phyloP scores from a whole-genome alignment of 2,888 invertebrate genomes.

The Phyto melanocephala region DNA sequence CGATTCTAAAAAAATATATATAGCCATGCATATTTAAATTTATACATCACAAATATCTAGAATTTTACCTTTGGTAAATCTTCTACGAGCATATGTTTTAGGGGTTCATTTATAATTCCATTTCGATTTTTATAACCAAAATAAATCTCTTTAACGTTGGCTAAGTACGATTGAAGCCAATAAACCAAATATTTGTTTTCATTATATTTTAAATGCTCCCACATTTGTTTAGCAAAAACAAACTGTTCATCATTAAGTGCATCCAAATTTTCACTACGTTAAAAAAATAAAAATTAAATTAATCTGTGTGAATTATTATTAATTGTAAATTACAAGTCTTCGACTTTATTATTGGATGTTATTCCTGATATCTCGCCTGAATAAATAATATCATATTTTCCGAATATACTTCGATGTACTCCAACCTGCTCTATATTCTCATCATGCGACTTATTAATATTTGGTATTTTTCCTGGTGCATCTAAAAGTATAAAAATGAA shows the following conservation, averaged over 20 bases:
- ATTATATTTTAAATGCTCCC: neutral
- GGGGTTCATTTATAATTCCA: neutral
- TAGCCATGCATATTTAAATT: neutral
- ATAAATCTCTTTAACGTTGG: neutral
- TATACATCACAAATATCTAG: neutral
- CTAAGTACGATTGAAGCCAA: neutral
- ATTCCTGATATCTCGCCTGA: conserved; percentile 11
- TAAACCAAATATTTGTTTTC: neutral
- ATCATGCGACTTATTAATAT: neutral
- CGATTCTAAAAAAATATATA: neutral
- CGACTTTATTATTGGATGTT: neutral
- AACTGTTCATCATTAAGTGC: neutral
- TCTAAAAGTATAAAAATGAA: conserved; percentile 24
- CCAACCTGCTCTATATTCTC: neutral
- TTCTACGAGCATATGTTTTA: neutral
- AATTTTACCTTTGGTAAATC: neutral
- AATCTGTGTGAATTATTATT: no score
- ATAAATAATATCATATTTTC: conserved; percentile 13
- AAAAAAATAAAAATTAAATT: neutral
- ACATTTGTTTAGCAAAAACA: neutral
- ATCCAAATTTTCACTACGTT: neutral
- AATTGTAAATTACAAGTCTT: no score
- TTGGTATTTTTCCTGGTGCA: neutral
- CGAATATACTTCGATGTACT: neutral
- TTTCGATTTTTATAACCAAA: neutral